A percentile compares a stretch with the other conserved stretches of the same genome.
These are phyloP conservation scores for Cheumatopsyche charites DNA, from an alignment of 1,140 invertebrate genomes.

Conservation along the genomic window DNA sequence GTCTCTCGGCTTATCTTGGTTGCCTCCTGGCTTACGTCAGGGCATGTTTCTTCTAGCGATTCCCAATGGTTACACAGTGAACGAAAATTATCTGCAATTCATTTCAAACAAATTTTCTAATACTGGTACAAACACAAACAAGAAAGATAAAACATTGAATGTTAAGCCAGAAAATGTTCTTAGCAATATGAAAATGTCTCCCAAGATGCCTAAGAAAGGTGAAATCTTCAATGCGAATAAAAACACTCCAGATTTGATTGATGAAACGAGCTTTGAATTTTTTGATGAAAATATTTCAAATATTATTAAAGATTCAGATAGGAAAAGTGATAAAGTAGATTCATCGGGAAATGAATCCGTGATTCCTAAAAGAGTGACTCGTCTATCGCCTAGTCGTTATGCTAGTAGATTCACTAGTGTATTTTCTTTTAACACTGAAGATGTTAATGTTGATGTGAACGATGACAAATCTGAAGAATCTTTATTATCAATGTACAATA, in stretches of 20 bases:
- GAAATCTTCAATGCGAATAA: neutral
- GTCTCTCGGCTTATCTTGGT: slow-evolving; percentile 75
- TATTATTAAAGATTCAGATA: neutral
- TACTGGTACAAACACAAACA: neutral
- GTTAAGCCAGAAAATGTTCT: neutral
- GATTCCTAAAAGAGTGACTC: neutral
- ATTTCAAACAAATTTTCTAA: slow-evolving; percentile 17
- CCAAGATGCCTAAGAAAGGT: slow-evolving; percentile 14
- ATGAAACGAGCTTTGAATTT: neutral
- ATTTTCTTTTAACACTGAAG: neutral
- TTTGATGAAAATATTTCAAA: slow-evolving; percentile 1
- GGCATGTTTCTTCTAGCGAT: slow-evolving; percentile 81
- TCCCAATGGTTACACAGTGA: slow-evolving; percentile 38
- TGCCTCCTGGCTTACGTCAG: slow-evolving; percentile 70
- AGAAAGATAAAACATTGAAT: neutral
- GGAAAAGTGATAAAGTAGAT: neutral
- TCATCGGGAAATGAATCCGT: neutral
- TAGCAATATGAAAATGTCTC: neutral
- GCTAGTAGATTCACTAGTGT: slow-evolving; percentile 23
- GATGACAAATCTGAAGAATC: slow-evolving; percentile 4
- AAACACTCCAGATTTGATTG: neutral
- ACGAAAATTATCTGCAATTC: slow-evolving; percentile 6
- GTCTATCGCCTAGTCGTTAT: slow-evolving; percentile 26
- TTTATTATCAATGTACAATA: neutral
- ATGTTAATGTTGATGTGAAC: neutral